Evolutionary conservation across 2,888 invertebrate species (phyloP).

Genomic region (Penaeus monodon): DNA sequence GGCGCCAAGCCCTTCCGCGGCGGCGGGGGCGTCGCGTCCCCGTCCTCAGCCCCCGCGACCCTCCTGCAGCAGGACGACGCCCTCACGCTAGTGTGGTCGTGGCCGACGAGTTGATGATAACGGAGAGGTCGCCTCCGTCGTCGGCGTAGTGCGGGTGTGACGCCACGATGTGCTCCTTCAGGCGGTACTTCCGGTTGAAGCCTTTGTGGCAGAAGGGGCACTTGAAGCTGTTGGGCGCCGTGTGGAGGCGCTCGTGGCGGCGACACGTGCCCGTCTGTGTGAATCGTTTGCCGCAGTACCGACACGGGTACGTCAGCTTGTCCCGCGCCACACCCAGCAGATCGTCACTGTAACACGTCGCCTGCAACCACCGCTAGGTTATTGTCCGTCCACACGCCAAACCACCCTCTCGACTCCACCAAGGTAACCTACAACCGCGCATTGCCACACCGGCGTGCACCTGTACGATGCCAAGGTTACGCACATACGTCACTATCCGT

Average conservation of each 20-base stretch:
- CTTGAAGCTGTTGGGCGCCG: conserved; percentile 65
- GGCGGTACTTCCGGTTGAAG: conserved; percentile 65
- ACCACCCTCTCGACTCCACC: not conserved
- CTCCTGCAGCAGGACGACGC: conserved; percentile 19
- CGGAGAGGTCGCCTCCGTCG: conserved; percentile 58
- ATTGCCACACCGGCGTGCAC: not conserved
- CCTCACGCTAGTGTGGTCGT: conserved; percentile 53
- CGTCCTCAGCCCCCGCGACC: conserved; percentile 9
- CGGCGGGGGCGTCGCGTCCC: conserved; percentile 3
- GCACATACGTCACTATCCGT: too few species aligned
- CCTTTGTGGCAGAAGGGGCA: conserved; percentile 65
- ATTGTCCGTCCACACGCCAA: too few species aligned
- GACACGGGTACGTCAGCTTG: conserved; percentile 64
- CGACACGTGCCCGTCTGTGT: conserved; percentile 65
- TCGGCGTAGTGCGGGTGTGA: conserved; percentile 59
- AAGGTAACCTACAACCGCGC: conserved; percentile 20
- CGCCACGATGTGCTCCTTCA: conserved; percentile 65
- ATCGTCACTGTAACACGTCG: conserved; percentile 48
- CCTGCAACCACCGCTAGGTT: conserved; percentile 49
- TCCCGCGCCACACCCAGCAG: conserved; percentile 50
- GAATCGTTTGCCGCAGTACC: conserved; percentile 65
- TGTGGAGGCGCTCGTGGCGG: conserved; percentile 65
- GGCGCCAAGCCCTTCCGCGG: not conserved
- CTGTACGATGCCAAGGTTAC: too few species aligned
- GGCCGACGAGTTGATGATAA: conserved; percentile 62